Base-by-base conservation (phyloP, 2,888 invertebrate species). In the Euproctis similis region DNA sequence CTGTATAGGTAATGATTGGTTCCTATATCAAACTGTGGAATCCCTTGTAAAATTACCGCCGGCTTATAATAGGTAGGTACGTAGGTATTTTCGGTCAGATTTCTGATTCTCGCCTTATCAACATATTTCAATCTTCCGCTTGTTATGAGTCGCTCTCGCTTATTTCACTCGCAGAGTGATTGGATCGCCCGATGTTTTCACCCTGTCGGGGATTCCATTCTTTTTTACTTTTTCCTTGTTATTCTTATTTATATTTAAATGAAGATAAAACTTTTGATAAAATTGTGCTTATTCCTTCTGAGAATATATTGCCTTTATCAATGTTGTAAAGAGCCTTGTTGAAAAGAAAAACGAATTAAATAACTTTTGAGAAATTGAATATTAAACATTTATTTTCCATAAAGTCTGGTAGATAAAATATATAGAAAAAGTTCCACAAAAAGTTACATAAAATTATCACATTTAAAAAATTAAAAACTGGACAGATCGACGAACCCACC, bases 41-140 rank as follows among this genome's bases (percentile, higher is more conserved):
- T 81, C 74, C 77, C 78, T 80, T 76, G 60, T 60, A 71, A 75
- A 75, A 82, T 81, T 72, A 80, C 80, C 78, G 78, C 59, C 18
- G 75, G 63, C 57, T 67, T 54, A 62, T 80, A 80, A 77, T 76
- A 72, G 65, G 67, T 66, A 63, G 57, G 68, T 66, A 61, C 64
- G 66, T 68, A 17, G 8, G 6, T 19, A 74, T 77, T 81, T 82
- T 82, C 64, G 81, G 77, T 69, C 70, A 81, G 75, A 78, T 81
- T 77, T 73, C 74, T 65, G 75, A 81, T 80, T 77, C 60, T 58
- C 42, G 46, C 50, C 50, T 74, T 80, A 84, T 84, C 82, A 67
- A 59, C 69, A 74, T 72, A 74, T 78, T 80, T 77, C 70, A 74
- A 84, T 82, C 81, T 80, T 67, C 59, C 63, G 71, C 72, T 68